Evolutionary conservation across 2,113 vertebrate species (phyloP), one percentile per base, ranked within the genome.

Genomic region (Caranx melampygus): DNA sequence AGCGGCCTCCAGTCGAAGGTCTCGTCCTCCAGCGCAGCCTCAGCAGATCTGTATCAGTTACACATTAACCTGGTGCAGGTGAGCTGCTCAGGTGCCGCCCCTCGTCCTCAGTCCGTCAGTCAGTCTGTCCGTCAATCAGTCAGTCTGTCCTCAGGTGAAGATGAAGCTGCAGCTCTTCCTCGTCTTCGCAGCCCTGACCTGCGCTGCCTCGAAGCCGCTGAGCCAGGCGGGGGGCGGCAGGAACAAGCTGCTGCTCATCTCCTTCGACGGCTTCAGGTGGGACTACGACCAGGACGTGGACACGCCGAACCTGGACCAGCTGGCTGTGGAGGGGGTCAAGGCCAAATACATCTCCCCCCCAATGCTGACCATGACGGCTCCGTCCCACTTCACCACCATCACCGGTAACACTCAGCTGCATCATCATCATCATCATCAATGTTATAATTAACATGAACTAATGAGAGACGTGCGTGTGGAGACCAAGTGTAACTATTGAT

Each of bases 191-290:
- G 75, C 52, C 12, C 0, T 1, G 62, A 6, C 81, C 31, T 12
- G 71, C 45, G 65, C 70, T 33, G 64, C 82, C 7, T 6, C 68
- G 9, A 78, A 51, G 49, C 86, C 85, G 3, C 3, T 59, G 78
- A 81, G 45, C 69, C 47, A 15, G 11, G 67, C 37, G 0, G 31
- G 4, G 0, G 2, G 31, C 15, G 26, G 26, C 26, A 58, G 47
- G 54, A 94, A 92, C 81, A 95, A 95, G 75, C 88, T 96, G 61
- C 91, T 97, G 71, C 87, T 97, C 13, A 87, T 96, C 72, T 97
- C 96, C 3, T 97, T 96, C 7, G 95, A 97, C 6, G 95, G 96
- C 61, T 97, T 97, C 92, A 91, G 93, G 69, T 96, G 96, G 96
- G 76, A 97, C 86, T 96, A 96, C 0, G 95, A 97, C 81, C 91